Evolutionary conservation across 2,888 invertebrate species (phyloP), one percentile per base, ranked within the genome.

Genomic region (Oasisia sp.): DNA sequence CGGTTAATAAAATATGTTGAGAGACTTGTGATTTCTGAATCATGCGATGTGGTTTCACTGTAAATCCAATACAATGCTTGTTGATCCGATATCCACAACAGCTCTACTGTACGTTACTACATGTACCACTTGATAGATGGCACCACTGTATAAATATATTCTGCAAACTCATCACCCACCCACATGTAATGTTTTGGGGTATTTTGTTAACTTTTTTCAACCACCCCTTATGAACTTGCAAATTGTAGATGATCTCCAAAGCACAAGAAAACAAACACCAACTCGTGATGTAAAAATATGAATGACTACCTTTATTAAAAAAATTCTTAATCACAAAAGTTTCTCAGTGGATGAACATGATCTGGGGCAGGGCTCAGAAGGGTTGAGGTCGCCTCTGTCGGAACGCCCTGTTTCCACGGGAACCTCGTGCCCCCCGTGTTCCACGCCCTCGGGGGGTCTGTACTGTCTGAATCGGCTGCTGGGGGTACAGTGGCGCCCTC

Each of bases 301-400:
- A 50, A 50, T 50, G 14, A 50, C 32, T 89, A 45, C 32, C 38
- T 92, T 91, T n/a, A 92, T 38, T 91, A 27, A 14, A n/a, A n/a
- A 32, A 50, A 91, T 14, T 32, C 32, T 90, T 91, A n/a, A 90
- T 74, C 50, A 92, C 91, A 27, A 19, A 74, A 27, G 38, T 74
- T 74, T 74, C 74, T 50, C 50, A 50, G 1, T 50, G 74, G n/a
- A 19, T 74, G 74, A 74, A 27, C 74, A 74, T 27, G 19, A n/a
- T 74, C 74, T 74, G 74, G 27, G 74, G 74, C 3, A 27, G n/a
- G 7, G 27, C 74, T 74, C 74, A 74, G 74, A 74, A 74, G 7
- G 74, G 74, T n/a, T 74, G 74, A 27, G 74, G 74, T 7, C 74
- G 74, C 7, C 74, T 74, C 74, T 74, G 74, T 74, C 74, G 19